Base-by-base conservation (phyloP, 2,888 invertebrate genomes). In the Cataglyphis altisquamis region DNA sequence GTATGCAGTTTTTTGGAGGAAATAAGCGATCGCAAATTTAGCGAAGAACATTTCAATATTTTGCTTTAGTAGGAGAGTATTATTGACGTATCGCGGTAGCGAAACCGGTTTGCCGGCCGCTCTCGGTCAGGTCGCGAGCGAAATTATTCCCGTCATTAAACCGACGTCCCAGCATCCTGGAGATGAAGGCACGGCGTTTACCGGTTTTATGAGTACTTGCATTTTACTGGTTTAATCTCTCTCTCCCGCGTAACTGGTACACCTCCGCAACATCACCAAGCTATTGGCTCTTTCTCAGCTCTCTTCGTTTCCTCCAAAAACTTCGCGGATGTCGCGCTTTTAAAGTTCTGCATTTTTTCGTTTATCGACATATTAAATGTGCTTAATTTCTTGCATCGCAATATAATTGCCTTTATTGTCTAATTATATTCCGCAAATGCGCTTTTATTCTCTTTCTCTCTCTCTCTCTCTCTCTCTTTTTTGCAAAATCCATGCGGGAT, bases 61-160 rank as follows among this genome's bases (percentile, higher is more conserved):
- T 82, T 18, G 83, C 48, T 67, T 73, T 41, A 68, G 82, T 62
- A 68, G 41, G 66, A 62, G 48, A 36, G 73, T 81, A 82, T 88
- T 90, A 90, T 90, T 90, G 90, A 90, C 90, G 90, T 90, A 90
- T 90, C 86, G 90, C 90, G 84, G 90, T 90, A 90, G 90, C 90
- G 64, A 83, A 90, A 90, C 90, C 90, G 90, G 90, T 90, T 90
- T 36, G 70, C 68, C 55, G 80, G 83, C 72, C 82, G 77, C 68
- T 84, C 75, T 74, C 84, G 87, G 77, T 55, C 77, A 64, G 87
- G 90, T 90, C 89, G 90, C 90, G 83, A 75, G 85, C 86, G 88
- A 90, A 90, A 90, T 90, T 90, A 90, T 90, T 90, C 89, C 84
- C 86, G 90, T 90, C 90, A 90, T 90, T 90, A 90, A 90, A 90